Percentiles rank a stretch among this genome's conserved stretches.
Conservation (phyloP, 2,113 vertebrate genomes). For the Colius striatus region DNA sequence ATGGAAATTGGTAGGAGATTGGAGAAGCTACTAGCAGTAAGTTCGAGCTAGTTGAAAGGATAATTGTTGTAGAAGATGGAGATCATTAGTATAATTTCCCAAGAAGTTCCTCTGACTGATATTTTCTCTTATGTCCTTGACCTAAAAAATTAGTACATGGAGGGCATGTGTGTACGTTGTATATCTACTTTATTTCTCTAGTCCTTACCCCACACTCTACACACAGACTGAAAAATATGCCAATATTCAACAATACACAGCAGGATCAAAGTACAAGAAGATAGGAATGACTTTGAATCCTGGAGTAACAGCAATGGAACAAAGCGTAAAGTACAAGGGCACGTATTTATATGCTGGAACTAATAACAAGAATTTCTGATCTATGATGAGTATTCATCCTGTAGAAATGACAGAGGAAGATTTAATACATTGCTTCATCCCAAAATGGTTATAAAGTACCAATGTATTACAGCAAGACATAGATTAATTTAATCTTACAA, state of each 20-base stretch:
- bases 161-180: background rate
- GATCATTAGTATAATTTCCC: background rate
- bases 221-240: background rate
- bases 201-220: rapidly evolving
- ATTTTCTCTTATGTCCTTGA: background rate
- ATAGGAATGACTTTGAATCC: background rate
- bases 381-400: background rate
- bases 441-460: background rate
- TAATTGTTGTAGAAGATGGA: background rate
- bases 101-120: background rate
- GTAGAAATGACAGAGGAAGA: background rate
- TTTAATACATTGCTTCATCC: background rate
- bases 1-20: background rate
- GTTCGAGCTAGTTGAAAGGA: background rate
- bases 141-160: background rate
- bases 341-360: background rate
- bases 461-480: background rate
- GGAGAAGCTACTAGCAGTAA: background rate
- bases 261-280: background rate
- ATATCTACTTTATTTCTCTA: background rate
- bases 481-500: background rate
- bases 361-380: background rate
- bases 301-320: background rate
- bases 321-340: background rate
- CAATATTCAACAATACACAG: background rate